phyloP scores from a whole-genome alignment of 2,113 vertebrate genomes.

The Tinamus guttatus region DNA sequence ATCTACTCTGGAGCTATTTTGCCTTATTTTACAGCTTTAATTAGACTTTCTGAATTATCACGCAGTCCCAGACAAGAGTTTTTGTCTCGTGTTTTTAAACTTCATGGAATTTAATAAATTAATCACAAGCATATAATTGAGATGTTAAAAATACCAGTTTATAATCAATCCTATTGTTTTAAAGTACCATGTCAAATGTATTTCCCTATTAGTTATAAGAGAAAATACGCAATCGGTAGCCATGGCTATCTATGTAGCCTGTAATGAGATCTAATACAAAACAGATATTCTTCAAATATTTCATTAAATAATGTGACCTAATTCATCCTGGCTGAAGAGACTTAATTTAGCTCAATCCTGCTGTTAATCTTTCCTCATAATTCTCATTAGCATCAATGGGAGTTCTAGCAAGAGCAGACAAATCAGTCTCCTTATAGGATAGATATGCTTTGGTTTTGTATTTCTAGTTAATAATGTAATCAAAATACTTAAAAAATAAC shows the following conservation, averaged over 20 bases:
- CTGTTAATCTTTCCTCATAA: conserved; percentile 15
- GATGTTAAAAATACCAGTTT: neutral
- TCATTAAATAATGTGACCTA: conserved; percentile 44
- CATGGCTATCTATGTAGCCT: neutral
- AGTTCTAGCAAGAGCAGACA: conserved; percentile 15
- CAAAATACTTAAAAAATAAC: conserved; percentile 32
- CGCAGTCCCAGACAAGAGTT: neutral
- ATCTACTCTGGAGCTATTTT: neutral
- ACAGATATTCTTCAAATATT: conserved; percentile 43
- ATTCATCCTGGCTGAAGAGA: conserved; percentile 37
- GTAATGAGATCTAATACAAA: conserved; percentile 13
- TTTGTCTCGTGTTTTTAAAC: conserved; percentile 3
- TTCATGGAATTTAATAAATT: neutral
- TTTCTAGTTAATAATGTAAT: conserved; percentile 32
- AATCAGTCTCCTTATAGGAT: conserved; percentile 27
- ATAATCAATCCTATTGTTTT: neutral
- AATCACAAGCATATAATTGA: neutral
- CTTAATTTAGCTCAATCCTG: conserved; percentile 8
- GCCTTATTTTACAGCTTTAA: neutral
- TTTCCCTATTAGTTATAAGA: conserved; percentile 7
- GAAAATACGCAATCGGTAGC: neutral
- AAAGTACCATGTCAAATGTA: neutral
- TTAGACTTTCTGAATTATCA: neutral
- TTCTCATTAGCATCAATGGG: neutral
- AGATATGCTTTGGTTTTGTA: conserved; percentile 19